Conservation (phyloP, 92 coral and sea anemone genomes). For the Parazoanthus atlanticus region DNA sequence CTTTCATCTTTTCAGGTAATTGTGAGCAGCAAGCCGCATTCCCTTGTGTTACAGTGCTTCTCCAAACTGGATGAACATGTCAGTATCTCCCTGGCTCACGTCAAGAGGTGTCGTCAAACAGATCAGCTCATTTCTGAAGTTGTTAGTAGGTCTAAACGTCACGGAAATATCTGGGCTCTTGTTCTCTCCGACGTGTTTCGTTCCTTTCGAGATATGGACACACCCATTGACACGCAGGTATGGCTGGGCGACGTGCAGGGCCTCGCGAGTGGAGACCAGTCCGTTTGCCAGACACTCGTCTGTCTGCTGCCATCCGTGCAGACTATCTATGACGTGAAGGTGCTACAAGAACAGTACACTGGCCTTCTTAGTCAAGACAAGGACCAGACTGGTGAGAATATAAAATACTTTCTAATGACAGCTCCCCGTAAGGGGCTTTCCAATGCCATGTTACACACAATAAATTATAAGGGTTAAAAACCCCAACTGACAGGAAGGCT, state of each 20-base stretch:
- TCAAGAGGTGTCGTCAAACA: neutral
- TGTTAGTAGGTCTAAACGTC: constrained; percentile 3
- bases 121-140: constrained; percentile 30
- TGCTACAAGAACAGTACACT: constrained; percentile 58
- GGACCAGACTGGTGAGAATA: constrained; percentile 57
- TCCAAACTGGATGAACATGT: constrained; percentile 1
- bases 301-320: constrained; percentile 45
- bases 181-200: constrained; percentile 25
- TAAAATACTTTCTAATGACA: too few relatives aligned
- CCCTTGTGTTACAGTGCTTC: neutral
- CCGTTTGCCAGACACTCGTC: constrained; percentile 56
- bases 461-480: too few relatives aligned
- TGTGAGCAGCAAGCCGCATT: neutral
- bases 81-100: neutral
- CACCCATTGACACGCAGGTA: constrained; percentile 13
- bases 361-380: constrained; percentile 44
- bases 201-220: neutral
- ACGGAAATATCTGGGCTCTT: constrained; percentile 39
- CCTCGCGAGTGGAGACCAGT: constrained; percentile 52
- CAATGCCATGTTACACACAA: too few relatives aligned
- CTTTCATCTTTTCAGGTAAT: neutral
- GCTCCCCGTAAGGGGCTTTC: too few relatives aligned
- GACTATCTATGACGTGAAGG: constrained; percentile 76
- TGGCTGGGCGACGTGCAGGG: constrained; percentile 30
- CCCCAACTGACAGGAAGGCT: too few relatives aligned